phyloP scores from a whole-genome alignment of 2,797 vertebrate genomes.

The Falco berigora region DNA sequence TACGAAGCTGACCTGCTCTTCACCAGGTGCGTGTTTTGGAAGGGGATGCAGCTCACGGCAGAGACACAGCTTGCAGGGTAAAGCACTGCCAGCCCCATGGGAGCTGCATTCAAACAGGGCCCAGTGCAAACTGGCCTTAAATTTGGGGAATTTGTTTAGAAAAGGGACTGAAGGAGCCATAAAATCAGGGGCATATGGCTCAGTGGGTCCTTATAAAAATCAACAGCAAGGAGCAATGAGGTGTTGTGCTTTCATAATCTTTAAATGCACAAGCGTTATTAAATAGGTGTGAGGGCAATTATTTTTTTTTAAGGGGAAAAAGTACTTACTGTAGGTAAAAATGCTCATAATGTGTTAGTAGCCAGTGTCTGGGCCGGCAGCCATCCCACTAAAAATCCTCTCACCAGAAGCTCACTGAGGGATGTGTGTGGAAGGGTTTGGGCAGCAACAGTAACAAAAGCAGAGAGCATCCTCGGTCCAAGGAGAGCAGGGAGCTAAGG shows the following conservation, averaged over 20 bases:
- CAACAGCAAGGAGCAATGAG: rapidly evolving
- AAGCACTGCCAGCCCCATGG: rapidly evolving
- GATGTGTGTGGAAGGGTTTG: background rate
- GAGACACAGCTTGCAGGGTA: rapidly evolving
- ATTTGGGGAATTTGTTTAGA: background rate
- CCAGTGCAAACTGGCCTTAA: background rate
- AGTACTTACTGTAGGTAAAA: background rate
- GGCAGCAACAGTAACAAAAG: background rate
- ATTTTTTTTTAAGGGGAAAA: background rate
- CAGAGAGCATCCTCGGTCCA: background rate
- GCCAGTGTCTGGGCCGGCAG: background rate
- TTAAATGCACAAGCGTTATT: background rate
- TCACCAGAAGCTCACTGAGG: background rate
- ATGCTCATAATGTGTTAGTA: background rate
- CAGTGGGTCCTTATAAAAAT: background rate
- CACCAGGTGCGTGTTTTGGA: slow-evolving; percentile 77
- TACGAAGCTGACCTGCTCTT: slow-evolving; percentile 94
- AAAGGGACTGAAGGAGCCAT: background rate
- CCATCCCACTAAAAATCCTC: background rate
- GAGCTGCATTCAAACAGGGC: background rate
- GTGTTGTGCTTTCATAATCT: rapidly evolving
- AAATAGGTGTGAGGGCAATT: background rate
- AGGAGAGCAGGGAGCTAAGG: background rate
- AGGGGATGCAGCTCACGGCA: rapidly evolving
- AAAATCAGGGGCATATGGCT: background rate